Conservation (phyloP, 2,888 invertebrate genomes). For the Junonia oenone region DNA sequence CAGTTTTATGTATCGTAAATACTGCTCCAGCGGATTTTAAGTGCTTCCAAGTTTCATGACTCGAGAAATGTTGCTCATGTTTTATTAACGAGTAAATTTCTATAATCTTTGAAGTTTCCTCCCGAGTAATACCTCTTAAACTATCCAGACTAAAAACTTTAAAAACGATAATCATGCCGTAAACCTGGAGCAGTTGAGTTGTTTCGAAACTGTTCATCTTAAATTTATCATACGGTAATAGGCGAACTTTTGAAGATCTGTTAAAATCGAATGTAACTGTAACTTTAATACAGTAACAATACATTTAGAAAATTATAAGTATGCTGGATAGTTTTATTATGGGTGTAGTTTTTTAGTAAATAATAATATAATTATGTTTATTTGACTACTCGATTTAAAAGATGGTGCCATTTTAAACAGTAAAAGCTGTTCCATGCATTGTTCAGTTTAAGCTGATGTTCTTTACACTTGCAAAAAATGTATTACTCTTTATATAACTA, state of each 20-base stretch:
- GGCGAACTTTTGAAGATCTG: background rate
- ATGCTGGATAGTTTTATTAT: too few relatives aligned
- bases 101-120: slow-evolving; percentile 10
- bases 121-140: slow-evolving; percentile 5
- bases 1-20: slow-evolving; percentile 52
- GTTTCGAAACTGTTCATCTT: background rate
- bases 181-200: slow-evolving; percentile 1
- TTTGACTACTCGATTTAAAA: too few relatives aligned
- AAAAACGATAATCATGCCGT: slow-evolving; percentile 14
- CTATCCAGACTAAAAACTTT: slow-evolving; percentile 8
- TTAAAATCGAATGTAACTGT: background rate
- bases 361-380: too few relatives aligned
- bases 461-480: too few relatives aligned
- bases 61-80: slow-evolving; percentile 13
- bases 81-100: slow-evolving; percentile 16
- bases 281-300: too few relatives aligned
- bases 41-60: slow-evolving; percentile 25
- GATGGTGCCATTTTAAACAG: too few relatives aligned
- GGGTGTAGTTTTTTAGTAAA: too few relatives aligned
- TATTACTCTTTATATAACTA: too few relatives aligned
- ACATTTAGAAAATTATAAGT: too few relatives aligned
- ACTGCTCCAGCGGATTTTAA: slow-evolving; percentile 39
- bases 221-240: background rate
- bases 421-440: too few relatives aligned
- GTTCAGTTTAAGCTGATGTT: too few relatives aligned